phyloP scores from a whole-genome alignment of 2,113 vertebrate genomes.

The Perca fluviatilis region DNA sequence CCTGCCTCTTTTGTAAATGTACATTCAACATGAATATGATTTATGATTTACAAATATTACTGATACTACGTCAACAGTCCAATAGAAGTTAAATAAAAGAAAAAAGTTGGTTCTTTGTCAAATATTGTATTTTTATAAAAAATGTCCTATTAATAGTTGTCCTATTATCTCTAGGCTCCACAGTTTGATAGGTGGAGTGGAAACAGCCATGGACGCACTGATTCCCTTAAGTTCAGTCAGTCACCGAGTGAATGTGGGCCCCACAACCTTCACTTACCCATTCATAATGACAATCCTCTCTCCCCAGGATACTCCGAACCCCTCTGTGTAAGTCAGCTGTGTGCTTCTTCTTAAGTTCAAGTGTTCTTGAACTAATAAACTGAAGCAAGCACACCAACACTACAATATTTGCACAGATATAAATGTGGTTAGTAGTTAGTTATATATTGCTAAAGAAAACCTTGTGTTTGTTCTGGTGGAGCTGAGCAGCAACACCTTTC shows the following conservation, averaged over 20 bases:
- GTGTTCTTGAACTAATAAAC: constrained; percentile 4
- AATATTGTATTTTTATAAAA: not conserved
- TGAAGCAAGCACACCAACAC: not conserved
- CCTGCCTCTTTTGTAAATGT: constrained; percentile 23
- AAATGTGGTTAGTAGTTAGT: constrained; percentile 9
- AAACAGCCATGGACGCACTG: constrained; percentile 65
- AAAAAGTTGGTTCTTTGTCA: not conserved
- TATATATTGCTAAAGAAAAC: constrained; percentile 1
- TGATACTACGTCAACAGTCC: not conserved
- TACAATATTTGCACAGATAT: constrained; percentile 19
- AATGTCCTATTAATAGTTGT: too few species aligned
- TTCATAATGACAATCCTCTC: constrained; percentile 71
- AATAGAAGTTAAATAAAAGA: not conserved
- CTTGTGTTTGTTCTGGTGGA: constrained; percentile 67
- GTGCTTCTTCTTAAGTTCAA: not conserved
- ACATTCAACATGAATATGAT: constrained; percentile 10
- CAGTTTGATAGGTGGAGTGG: constrained; percentile 80
- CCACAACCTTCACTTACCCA: constrained; percentile 76
- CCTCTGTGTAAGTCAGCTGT: constrained; percentile 86
- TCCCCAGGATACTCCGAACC: constrained; percentile 86
- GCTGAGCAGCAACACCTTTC: constrained; percentile 44
- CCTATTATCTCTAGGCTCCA: constrained; percentile 64
- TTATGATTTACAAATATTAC: constrained; percentile 7
- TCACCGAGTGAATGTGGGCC: constrained; percentile 65
- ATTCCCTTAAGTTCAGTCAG: constrained; percentile 60